Evolutionary conservation across 2,888 invertebrate genomes (phyloP).

Genomic region (Crioceris asparagi): DNA sequence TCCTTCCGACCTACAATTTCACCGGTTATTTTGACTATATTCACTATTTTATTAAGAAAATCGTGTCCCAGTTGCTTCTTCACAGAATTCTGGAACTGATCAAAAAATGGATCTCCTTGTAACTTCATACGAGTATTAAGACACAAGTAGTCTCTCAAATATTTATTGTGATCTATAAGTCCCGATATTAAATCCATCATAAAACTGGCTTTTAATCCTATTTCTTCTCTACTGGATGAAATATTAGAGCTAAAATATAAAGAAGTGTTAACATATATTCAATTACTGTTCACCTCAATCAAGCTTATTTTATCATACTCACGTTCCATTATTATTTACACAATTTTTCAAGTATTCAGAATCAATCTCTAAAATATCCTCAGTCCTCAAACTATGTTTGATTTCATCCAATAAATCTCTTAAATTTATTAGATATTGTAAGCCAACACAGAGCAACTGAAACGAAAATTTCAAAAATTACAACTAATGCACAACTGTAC

Average conservation of each 20-base stretch:
- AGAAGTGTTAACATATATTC: neutral
- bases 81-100: too few relatives aligned
- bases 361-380: constrained; percentile 25
- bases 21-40: constrained; percentile 19
- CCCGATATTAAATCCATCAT: constrained; percentile 23
- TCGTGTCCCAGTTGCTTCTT: constrained; percentile 12
- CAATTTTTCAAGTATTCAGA: too few relatives aligned
- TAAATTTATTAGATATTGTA: constrained; percentile 23
- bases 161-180: constrained; percentile 21
- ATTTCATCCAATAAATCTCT: constrained; percentile 22
- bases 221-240: constrained; percentile 18
- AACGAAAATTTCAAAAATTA: constrained; percentile 11
- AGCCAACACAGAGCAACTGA: constrained; percentile 22
- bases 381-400: constrained; percentile 20
- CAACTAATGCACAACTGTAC: too few relatives aligned
- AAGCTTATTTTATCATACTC: too few relatives aligned
- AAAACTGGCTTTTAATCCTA: constrained; percentile 27
- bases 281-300: too few relatives aligned
- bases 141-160: constrained; percentile 17
- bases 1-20: constrained; percentile 22
- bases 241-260: constrained; percentile 10
- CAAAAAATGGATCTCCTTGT: constrained; percentile 5
- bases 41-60: constrained; percentile 19
- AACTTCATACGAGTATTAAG: constrained; percentile 7
- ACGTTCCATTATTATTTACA: constrained; percentile 14